Evolutionary conservation across 2,888 invertebrate species (phyloP), one percentile per base, ranked within the genome.

Genomic region (Orthosia gracilis): DNA sequence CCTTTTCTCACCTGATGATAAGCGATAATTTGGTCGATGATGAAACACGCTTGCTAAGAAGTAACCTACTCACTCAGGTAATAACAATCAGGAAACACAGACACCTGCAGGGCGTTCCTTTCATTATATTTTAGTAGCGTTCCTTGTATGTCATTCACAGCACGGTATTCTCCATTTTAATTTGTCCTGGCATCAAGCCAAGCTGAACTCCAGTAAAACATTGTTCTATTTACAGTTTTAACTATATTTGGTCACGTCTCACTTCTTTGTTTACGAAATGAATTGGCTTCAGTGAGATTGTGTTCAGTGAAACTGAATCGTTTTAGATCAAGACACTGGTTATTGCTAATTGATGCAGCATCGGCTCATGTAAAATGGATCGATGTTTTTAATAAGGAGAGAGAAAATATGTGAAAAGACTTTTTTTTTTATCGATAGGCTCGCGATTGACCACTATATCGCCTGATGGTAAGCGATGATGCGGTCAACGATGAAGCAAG

Each of bases 141-240:
- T 17, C 12, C 45, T 31, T 26, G 40, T 26, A 17, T 52, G 26
- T 40, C 52, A 31, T 73, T 47, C n/a, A 21, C 15, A 2, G 15
- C 31, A 15, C 17, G 15, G 23, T 50, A 68, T 68, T 40, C 58
- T 40, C 58, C 77, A 68, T 68, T 40, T 52, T 40, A 58, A 40
- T 52, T 52, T 23, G 4, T 17, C 52, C 77, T 77, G 74, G 74
- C 74, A 21, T 21, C 12, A 9, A 0, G 75, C 75, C 75, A 75
- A 75, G 13, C 26, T 26, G 5, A 15, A n/a, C 70, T 76, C 54
- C 75, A 69, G 59, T 50, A 55, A 61, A 76, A 61, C 78, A 76
- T 50, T 61, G 21, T 55, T 65, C 68, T 82, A 73, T 80, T 78
- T 66, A 11, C 55, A 69, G 65, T 66, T 78, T 82, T 9, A 54